Evolutionary conservation across 2,888 invertebrate genomes (phyloP).

Genomic region (Clunio marinus): DNA sequence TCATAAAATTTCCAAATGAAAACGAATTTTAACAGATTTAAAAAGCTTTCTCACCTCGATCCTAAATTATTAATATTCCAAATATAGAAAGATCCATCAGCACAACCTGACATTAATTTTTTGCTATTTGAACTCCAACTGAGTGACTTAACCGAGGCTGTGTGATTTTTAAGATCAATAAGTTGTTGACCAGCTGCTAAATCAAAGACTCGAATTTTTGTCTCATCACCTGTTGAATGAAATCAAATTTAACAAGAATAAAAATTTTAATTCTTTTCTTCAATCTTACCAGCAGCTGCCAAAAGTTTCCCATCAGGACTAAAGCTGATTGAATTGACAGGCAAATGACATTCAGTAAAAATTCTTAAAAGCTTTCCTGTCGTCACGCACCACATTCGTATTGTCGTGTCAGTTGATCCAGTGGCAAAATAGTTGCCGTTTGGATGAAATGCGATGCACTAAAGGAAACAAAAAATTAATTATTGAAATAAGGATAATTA

Average conservation of each 20-base stretch:
- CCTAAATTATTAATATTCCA: constrained; percentile 56
- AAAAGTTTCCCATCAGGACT: constrained; percentile 79
- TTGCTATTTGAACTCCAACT: constrained; percentile 58
- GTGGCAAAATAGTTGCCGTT: constrained; percentile 86
- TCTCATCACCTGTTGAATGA: constrained; percentile 55
- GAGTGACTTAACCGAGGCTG: constrained; percentile 55
- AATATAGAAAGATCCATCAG: constrained; percentile 61
- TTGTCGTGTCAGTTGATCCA: constrained; percentile 84
- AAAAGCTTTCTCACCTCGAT: constrained; percentile 35
- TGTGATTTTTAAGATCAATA: constrained; percentile 58
- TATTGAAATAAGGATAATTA: constrained; percentile 32
- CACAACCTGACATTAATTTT: constrained; percentile 63
- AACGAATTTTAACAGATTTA: not conserved
- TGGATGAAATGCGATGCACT: constrained; percentile 75
- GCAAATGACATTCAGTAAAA: constrained; percentile 70
- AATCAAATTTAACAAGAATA: not conserved
- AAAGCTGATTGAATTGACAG: constrained; percentile 73
- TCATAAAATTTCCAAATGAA: not conserved
- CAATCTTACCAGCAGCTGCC: constrained; percentile 69
- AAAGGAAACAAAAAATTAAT: constrained; percentile 14
- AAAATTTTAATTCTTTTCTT: not conserved
- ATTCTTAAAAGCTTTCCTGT: constrained; percentile 78
- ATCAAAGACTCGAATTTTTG: constrained; percentile 63
- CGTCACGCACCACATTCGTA: constrained; percentile 81
- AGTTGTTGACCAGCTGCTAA: constrained; percentile 58